These are phyloP conservation scores for Drosophila niveifrons DNA, from an alignment of 2,888 invertebrate species.

Conservation along the genomic window DNA sequence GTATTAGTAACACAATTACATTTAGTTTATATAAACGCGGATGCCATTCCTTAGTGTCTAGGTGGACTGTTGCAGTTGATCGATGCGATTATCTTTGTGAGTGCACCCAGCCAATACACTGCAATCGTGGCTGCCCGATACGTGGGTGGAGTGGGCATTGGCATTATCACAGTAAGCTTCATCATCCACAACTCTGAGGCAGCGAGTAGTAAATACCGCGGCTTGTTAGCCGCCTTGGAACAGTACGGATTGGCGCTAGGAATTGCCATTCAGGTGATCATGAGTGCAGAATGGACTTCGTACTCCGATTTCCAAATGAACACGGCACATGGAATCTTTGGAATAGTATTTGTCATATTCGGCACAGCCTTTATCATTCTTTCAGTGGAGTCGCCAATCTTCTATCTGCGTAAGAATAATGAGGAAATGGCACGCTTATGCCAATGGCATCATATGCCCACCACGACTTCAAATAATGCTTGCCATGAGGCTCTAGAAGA, in stretches of 20 bases:
- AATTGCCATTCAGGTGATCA: slow-evolving; percentile 72
- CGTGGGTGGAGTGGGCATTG: slow-evolving; percentile 76
- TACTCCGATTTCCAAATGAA: slow-evolving; percentile 35
- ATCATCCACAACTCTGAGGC: slow-evolving; percentile 76
- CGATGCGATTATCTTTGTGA: slow-evolving; percentile 71
- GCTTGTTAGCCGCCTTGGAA: slow-evolving; percentile 64
- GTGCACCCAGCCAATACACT: slow-evolving; percentile 52
- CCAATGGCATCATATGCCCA: slow-evolving; percentile 49
- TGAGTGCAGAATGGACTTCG: slow-evolving; percentile 44
- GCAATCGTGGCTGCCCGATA: slow-evolving; percentile 74
- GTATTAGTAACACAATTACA: neutral
- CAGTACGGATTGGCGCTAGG: slow-evolving; percentile 69
- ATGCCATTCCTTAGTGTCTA: slow-evolving; percentile 22
- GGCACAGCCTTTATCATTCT: slow-evolving; percentile 38
- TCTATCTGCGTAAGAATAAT: slow-evolving; percentile 62
- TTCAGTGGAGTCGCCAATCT: slow-evolving; percentile 76
- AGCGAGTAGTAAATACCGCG: slow-evolving; percentile 48
- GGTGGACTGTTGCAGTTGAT: slow-evolving; percentile 62
- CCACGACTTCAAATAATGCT: slow-evolving; percentile 20
- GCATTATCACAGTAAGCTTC: slow-evolving; percentile 67
- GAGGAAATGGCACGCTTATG: slow-evolving; percentile 64
- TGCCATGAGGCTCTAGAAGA: slow-evolving; percentile 61
- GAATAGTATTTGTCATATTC: slow-evolving; percentile 54
- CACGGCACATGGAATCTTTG: slow-evolving; percentile 73
- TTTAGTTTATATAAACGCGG: neutral